phyloP scores from a whole-genome alignment of 92 coral and sea anemone genomes.

The Palythoa heliodiscus region DNA sequence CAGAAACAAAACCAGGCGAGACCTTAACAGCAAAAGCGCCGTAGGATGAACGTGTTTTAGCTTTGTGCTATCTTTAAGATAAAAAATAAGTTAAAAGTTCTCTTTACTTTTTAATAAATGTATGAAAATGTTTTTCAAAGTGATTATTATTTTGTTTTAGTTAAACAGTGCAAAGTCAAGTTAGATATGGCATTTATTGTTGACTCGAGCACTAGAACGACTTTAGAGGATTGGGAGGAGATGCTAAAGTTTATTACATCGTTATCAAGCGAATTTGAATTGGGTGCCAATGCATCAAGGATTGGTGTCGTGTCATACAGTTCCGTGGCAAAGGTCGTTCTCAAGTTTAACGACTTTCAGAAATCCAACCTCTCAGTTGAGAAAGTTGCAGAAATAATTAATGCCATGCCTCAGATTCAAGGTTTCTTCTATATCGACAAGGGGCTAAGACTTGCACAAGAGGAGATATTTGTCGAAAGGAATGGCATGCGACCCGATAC shows the following conservation, averaged over 20 bases:
- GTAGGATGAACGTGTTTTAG: too few species aligned
- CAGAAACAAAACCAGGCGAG: too few species aligned
- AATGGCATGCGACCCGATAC: slow-evolving; percentile 26
- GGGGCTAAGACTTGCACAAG: slow-evolving; percentile 28
- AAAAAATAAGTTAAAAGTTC: too few species aligned
- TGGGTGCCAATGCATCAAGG: slow-evolving; percentile 22
- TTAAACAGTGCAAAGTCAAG: slow-evolving; percentile 39
- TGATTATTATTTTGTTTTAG: not conserved
- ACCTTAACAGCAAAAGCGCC: too few species aligned
- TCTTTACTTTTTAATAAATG: too few species aligned
- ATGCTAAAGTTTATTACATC: slow-evolving; percentile 22
- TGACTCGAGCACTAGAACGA: slow-evolving; percentile 28
- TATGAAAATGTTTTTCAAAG: too few species aligned
- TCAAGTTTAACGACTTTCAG: slow-evolving; percentile 24
- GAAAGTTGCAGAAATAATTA: slow-evolving; percentile 18
- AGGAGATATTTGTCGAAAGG: slow-evolving; percentile 28
- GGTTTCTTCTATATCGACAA: slow-evolving; percentile 32
- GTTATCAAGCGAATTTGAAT: slow-evolving; percentile 21
- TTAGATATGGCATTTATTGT: slow-evolving; percentile 39
- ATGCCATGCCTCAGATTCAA: slow-evolving; percentile 12
- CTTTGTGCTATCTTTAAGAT: too few species aligned
- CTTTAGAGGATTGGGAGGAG: slow-evolving; percentile 21
- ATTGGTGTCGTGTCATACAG: slow-evolving; percentile 38
- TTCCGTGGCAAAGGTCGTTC: slow-evolving; percentile 7
- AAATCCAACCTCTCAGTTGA: not conserved